A percentile compares a stretch with the other conserved stretches of the same genome.
These are phyloP conservation scores for Autographa pulchrina DNA, from an alignment of 2,888 invertebrate genomes.

Conservation along the genomic window DNA sequence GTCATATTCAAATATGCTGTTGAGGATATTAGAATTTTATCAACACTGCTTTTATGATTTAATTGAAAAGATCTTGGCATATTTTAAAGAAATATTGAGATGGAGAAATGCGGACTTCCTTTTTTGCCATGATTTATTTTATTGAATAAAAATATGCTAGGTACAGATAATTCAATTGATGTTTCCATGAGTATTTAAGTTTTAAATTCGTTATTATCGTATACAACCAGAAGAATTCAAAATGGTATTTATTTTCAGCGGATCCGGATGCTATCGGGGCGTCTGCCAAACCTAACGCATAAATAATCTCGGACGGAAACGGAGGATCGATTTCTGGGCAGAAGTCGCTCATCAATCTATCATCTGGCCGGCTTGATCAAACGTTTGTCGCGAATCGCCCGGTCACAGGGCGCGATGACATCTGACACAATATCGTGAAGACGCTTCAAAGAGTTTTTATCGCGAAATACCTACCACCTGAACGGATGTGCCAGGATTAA, in stretches of 20 bases:
- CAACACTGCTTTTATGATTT: slow-evolving; percentile 9
- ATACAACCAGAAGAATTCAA: slow-evolving; percentile 42
- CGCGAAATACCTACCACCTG: slow-evolving; percentile 55
- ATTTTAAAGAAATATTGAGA: no score
- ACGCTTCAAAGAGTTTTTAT: slow-evolving; percentile 61
- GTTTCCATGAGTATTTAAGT: neutral
- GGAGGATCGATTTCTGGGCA: slow-evolving; percentile 73
- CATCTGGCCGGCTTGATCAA: slow-evolving; percentile 78
- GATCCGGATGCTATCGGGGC: slow-evolving; percentile 71
- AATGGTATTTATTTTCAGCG: slow-evolving; percentile 64
- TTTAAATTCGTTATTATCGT: neutral
- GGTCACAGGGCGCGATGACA: slow-evolving; percentile 58
- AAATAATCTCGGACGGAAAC: slow-evolving; percentile 77
- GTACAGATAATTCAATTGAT: neutral
- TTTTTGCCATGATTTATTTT: no score
- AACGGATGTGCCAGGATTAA: slow-evolving; percentile 48
- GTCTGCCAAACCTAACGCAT: slow-evolving; percentile 75
- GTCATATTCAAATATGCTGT: slow-evolving; percentile 38
- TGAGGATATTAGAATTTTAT: slow-evolving; percentile 28
- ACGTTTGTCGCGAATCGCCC: slow-evolving; percentile 75
- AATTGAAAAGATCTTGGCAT: neutral
- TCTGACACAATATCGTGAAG: slow-evolving; percentile 49
- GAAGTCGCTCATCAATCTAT: slow-evolving; percentile 78
- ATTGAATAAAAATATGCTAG: no score
- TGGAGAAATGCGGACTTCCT: no score